These are phyloP conservation scores for Heliothis peltigera DNA, from an alignment of 2,888 invertebrate species.

Conservation along the genomic window DNA sequence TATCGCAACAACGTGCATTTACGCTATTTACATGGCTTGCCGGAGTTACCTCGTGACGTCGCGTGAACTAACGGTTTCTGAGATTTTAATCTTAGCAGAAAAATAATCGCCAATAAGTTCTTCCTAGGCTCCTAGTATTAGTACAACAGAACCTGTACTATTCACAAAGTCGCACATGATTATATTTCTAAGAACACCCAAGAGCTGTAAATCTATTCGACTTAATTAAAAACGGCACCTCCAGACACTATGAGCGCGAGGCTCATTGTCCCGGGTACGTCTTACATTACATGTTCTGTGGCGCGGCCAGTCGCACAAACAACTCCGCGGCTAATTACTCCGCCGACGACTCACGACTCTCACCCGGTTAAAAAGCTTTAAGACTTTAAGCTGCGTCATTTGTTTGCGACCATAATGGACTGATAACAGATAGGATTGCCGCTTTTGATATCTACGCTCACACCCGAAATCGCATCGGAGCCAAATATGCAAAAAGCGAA, in stretches of 20 bases:
- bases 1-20: slow-evolving; percentile 11
- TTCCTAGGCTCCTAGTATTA: not conserved
- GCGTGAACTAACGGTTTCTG: not conserved
- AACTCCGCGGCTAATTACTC: slow-evolving; percentile 83
- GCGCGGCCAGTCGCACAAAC: slow-evolving; percentile 77
- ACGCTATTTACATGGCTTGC: slow-evolving; percentile 26
- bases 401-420: slow-evolving; percentile 86
- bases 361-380: slow-evolving; percentile 86
- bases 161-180: slow-evolving; percentile 23
- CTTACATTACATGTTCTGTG: slow-evolving; percentile 65
- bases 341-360: slow-evolving; percentile 85
- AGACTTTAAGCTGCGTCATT: slow-evolving; percentile 87
- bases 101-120: not conserved
- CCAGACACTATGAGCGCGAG: slow-evolving; percentile 28
- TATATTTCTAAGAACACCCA: slow-evolving; percentile 24
- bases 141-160: slow-evolving; percentile 7
- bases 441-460: slow-evolving; percentile 69
- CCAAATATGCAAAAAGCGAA: slow-evolving; percentile 55
- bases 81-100: not conserved
- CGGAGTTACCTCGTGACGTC: not conserved
- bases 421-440: slow-evolving; percentile 84
- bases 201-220: slow-evolving; percentile 40
- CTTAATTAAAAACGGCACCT: slow-evolving; percentile 59
- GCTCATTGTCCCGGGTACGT: slow-evolving; percentile 58
- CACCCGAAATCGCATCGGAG: slow-evolving; percentile 51